Evolutionary conservation across 2,888 invertebrate genomes (phyloP), one percentile per base, ranked within the genome.

Genomic region (Strigamia transsilvanica): DNA sequence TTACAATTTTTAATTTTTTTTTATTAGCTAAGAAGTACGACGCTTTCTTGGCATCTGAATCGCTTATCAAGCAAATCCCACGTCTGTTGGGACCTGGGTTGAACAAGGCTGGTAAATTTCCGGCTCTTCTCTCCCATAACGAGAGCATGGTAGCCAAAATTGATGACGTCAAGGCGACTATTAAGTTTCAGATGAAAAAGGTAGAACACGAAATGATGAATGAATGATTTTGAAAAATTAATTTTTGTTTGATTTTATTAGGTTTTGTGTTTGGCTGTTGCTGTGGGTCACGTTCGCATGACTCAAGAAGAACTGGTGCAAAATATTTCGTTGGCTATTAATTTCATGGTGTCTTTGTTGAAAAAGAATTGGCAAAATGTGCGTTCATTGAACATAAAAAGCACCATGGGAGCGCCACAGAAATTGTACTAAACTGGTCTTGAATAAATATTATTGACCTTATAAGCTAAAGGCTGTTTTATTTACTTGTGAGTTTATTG

Each of bases 301-400:
- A 92, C 92, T 9, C 92, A 93, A 42, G 99, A 99, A 87, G 98
- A 99, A 89, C 91, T 99, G 82, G 97, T 97, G 32, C 95, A 97
- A 88, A 99, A 99, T 88, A 94, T 98, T 85, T 97, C 97, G 89
- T 91, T 99, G 87, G 93, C 98, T 56, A 94, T 99, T 90, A 99
- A 99, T 91, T 99, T 99, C 92, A 92, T 99, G 87, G 99, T 99
- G 82, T 99, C 99, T 0, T 91, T 99, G 88, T 90, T 99, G 89
- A 99, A 99, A 91, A 99, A 99, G 90, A 99, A 99, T 90, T 99
- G 99, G 99, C 99, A 99, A 90, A 99, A 99, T 87, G 98, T 99
- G 38, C 92, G 98, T 83, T 98, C 99, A 15, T 92, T 99, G 84
- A 97, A 99, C 90, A 94, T 99, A 88, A 99, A 99, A 91, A 97